These are phyloP conservation scores for Hemaris fuciformis DNA, from an alignment of 2,888 invertebrate genomes.

Conservation along the genomic window DNA sequence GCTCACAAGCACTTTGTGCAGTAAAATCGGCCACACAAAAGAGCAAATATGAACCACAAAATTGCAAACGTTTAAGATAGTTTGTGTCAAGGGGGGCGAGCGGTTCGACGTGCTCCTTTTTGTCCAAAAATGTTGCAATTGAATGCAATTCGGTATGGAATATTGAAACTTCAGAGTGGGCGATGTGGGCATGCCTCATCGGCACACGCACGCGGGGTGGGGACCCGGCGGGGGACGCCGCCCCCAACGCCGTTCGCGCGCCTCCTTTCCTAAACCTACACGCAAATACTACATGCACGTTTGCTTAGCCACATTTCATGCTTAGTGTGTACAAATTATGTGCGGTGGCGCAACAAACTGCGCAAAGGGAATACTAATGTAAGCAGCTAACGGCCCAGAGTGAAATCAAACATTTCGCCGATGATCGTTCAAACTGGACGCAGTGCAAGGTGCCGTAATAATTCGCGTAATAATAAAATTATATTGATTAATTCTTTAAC, in stretches of 20 bases:
- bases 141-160: constrained; percentile 76
- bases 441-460: not conserved
- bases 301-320: constrained; percentile 81
- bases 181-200: constrained; percentile 65
- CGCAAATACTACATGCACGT: constrained; percentile 77
- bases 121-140: constrained; percentile 70
- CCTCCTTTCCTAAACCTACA: constrained; percentile 78
- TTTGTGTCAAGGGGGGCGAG: constrained; percentile 40
- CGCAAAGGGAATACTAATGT: constrained; percentile 73
- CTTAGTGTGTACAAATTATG: constrained; percentile 81
- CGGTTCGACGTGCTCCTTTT: constrained; percentile 42
- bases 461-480: not conserved
- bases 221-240: constrained; percentile 37
- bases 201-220: constrained; percentile 65
- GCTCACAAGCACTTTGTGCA: constrained; percentile 7
- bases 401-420: constrained; percentile 58
- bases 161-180: constrained; percentile 76
- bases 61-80: constrained; percentile 49
- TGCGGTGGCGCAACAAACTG: constrained; percentile 71
- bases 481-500: not conserved
- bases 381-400: constrained; percentile 49
- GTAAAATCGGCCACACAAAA: constrained; percentile 15
- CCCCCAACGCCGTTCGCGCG: constrained; percentile 40
- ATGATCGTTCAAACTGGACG: constrained; percentile 42
- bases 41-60: constrained; percentile 24